phyloP scores from a whole-genome alignment of 2,888 invertebrate species.

The Cistogaster globosa region DNA sequence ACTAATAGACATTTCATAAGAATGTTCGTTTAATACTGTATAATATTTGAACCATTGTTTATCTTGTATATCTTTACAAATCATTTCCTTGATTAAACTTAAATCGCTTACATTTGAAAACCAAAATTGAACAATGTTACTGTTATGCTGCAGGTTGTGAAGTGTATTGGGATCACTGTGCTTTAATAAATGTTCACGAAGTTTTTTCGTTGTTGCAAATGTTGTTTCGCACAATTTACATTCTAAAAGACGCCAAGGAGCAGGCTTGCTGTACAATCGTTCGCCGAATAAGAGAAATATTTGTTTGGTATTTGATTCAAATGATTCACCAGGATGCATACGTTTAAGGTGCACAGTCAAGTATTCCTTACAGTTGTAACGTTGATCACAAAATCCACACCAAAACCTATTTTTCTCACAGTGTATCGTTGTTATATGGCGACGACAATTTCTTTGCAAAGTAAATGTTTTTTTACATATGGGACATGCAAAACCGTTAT shows the following conservation, averaged over 20 bases:
- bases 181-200: constrained; percentile 76
- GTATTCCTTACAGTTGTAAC: constrained; percentile 78
- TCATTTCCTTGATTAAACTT: constrained; percentile 72
- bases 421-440: constrained; percentile 76
- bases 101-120: constrained; percentile 62
- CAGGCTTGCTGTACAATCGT: constrained; percentile 75
- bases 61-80: constrained; percentile 83
- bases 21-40: constrained; percentile 77
- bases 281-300: constrained; percentile 76
- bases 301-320: constrained; percentile 73
- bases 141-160: constrained; percentile 64
- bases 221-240: constrained; percentile 79
- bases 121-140: constrained; percentile 73
- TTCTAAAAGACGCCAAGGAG: constrained; percentile 75
- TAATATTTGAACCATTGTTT: constrained; percentile 75
- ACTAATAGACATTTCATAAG: constrained; percentile 79
- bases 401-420: constrained; percentile 72
- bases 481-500: constrained; percentile 76
- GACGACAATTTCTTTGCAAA: constrained; percentile 78
- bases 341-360: constrained; percentile 75
- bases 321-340: constrained; percentile 41
- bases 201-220: constrained; percentile 73
- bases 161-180: constrained; percentile 73
- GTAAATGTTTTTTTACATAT: constrained; percentile 79
- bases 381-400: constrained; percentile 75